These are phyloP conservation scores for Palaemon carinicauda DNA, from an alignment of 1,140 invertebrate genomes.

Conservation along the genomic window DNA sequence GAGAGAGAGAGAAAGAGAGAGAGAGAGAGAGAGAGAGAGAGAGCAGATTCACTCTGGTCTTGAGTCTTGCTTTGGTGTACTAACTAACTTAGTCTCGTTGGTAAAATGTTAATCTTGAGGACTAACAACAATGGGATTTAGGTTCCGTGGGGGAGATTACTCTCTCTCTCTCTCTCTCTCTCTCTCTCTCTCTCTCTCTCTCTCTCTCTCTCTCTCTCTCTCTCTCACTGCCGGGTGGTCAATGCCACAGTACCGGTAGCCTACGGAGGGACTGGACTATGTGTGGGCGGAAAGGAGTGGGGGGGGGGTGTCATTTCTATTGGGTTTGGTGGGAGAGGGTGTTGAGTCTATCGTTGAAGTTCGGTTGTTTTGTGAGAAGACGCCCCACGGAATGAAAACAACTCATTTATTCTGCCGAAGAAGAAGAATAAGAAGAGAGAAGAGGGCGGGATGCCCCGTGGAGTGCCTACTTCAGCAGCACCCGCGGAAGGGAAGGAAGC, in stretches of 20 bases:
- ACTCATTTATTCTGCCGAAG: constrained; percentile 45
- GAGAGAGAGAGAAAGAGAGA: not conserved
- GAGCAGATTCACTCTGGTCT: not conserved
- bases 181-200: not conserved
- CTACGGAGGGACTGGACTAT: constrained; percentile 13
- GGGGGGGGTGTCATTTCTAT: not conserved
- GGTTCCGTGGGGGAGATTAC: too few relatives aligned
- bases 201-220: not conserved
- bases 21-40: not conserved
- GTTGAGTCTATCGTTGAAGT: not conserved
- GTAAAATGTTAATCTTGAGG: not conserved
- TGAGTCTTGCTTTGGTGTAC: not conserved
- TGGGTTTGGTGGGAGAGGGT: not conserved
- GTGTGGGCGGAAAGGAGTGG: not conserved
- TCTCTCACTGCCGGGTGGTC: too few relatives aligned
- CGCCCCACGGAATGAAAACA: constrained; percentile 49
- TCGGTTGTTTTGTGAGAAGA: constrained; percentile 45
- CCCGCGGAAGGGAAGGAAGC: not conserved
- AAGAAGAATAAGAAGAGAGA: not conserved
- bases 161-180: not conserved
- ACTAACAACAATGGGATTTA: too few relatives aligned
- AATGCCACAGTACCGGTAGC: too few relatives aligned
- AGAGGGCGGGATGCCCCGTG: not conserved
- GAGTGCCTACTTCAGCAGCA: not conserved
- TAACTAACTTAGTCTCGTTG: not conserved